Evolutionary conservation across 2,888 invertebrate species (phyloP).

Genomic region (Himalopsyche anomala): DNA sequence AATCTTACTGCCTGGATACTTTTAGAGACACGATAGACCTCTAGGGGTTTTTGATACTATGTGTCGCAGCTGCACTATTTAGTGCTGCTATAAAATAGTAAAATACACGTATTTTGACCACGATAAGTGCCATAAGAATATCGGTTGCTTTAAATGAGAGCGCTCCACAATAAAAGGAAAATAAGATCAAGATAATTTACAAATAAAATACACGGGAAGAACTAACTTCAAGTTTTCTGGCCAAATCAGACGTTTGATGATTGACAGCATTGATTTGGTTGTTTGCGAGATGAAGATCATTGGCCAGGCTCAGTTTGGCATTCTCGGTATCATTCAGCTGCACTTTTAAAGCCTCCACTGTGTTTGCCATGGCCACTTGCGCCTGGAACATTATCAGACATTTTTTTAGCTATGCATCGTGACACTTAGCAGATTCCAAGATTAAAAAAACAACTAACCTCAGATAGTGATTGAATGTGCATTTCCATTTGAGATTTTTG

Average conservation of each 20-base stretch:
- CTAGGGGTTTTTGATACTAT: too few species aligned
- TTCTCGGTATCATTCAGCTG: slow-evolving; percentile 73
- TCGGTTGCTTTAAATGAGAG: not conserved
- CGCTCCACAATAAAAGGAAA: not conserved
- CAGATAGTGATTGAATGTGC: slow-evolving; percentile 80
- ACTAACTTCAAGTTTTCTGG: slow-evolving; percentile 75
- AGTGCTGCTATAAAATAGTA: too few species aligned
- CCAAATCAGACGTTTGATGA: slow-evolving; percentile 76
- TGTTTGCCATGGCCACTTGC: slow-evolving; percentile 70
- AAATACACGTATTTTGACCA: too few species aligned
- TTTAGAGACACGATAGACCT: not conserved
- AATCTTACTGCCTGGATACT: not conserved
- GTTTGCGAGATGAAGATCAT: slow-evolving; percentile 67
- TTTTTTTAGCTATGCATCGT: slow-evolving; percentile 41
- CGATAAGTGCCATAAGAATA: not conserved
- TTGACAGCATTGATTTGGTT: slow-evolving; percentile 73
- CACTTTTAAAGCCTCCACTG: slow-evolving; percentile 73
- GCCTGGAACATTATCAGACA: slow-evolving; percentile 65
- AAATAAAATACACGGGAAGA: slow-evolving; percentile 7
- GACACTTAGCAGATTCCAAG: not conserved
- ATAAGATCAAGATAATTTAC: not conserved
- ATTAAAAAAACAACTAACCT: slow-evolving; percentile 68
- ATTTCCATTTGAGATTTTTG: slow-evolving; percentile 82
- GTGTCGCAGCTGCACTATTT: too few species aligned
- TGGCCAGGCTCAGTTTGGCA: slow-evolving; percentile 66